Base-by-base conservation (phyloP, 1,140 invertebrate species). In the Drosophila lowei region DNA sequence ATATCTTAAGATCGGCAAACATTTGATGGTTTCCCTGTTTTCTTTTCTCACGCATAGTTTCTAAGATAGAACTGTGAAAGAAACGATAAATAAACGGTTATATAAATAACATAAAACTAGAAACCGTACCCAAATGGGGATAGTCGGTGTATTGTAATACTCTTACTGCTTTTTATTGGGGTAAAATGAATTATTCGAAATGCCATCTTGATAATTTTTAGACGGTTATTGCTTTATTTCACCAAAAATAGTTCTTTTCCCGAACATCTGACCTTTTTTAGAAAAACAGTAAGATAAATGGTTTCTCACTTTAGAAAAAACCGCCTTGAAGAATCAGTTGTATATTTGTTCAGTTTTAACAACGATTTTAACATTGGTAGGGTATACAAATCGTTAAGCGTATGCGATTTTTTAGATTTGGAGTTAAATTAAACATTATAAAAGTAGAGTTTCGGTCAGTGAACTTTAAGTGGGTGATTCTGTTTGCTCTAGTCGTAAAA, bases 1-100 rank as follows among this genome's bases (percentile, higher is more conserved):
- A 80, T 81, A 73, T 25, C 13, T 28, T 2, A 8, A n/a, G n/a
- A 9, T n/a, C 16, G 1, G 4, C 9, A 57, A 53, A 44, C 18
- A 44, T 34, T 47, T 58, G 15, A 15, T 6, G 6, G 1, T 6
- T 2, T 13, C 54, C 18, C 30, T 79, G 57, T 77, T 72, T 81
- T 61, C 56, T 48, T 55, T 80, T 80, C 77, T n/a, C 66, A 80
- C 61, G 46, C 30, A 2, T 30, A 28, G 25, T 57, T 60, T 47
- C 41, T 56, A 42, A 67, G 58, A 49, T 56, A 41, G 49, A 63
- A 49, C 46, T 81, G 73, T 30, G 54, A 78, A 75, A 16, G n/a
- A 84, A 83, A n/a, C 64, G 44, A 54, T 71, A 63, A 81, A 81
- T 55, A 46, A 34, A 49, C 23, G 25, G 42, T 55, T 53, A 57